phyloP scores from a whole-genome alignment of 1,140 invertebrate species.

The Geopemphigus sp. region DNA sequence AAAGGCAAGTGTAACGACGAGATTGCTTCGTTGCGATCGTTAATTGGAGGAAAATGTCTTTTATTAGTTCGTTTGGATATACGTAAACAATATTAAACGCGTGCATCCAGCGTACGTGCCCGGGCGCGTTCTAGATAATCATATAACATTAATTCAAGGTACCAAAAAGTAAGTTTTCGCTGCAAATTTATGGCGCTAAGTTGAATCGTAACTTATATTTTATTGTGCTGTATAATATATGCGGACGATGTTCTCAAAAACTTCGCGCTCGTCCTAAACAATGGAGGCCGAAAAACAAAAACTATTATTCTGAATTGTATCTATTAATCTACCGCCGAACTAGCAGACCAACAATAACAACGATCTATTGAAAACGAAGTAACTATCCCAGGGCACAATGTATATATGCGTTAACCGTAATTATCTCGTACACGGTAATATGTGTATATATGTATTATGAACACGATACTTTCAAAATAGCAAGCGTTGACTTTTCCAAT shows the following conservation, averaged over 20 bases:
- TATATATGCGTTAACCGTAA: slow-evolving; percentile 4
- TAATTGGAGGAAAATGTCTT: slow-evolving; percentile 10
- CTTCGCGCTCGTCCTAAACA: slow-evolving; percentile 19
- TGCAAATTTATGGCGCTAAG: slow-evolving; percentile 37
- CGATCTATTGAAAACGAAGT: slow-evolving; percentile 24
- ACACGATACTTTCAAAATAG: no score
- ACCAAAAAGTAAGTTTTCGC: slow-evolving; percentile 45
- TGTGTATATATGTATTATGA: no score
- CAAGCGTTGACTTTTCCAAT: no score
- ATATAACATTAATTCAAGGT: slow-evolving; percentile 38
- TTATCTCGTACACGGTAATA: neutral
- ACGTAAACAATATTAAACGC: neutral
- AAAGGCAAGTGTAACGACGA: neutral
- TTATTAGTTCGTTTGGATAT: neutral
- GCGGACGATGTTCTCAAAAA: slow-evolving; percentile 28
- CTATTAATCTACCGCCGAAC: slow-evolving; percentile 5
- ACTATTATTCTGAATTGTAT: slow-evolving; percentile 40
- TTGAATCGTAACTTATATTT: slow-evolving; percentile 49
- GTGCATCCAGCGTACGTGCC: neutral
- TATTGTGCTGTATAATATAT: slow-evolving; percentile 38
- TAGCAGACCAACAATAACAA: neutral
- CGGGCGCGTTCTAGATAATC: slow-evolving; percentile 3
- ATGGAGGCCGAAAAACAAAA: slow-evolving; percentile 13
- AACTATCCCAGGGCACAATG: neutral
- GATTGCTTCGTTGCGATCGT: neutral